A percentile compares a stretch with the other conserved stretches of the same genome.
Evolutionary conservation across 2,797 vertebrate genomes (phyloP).

Genomic region (Phataginus tricuspis): DNA sequence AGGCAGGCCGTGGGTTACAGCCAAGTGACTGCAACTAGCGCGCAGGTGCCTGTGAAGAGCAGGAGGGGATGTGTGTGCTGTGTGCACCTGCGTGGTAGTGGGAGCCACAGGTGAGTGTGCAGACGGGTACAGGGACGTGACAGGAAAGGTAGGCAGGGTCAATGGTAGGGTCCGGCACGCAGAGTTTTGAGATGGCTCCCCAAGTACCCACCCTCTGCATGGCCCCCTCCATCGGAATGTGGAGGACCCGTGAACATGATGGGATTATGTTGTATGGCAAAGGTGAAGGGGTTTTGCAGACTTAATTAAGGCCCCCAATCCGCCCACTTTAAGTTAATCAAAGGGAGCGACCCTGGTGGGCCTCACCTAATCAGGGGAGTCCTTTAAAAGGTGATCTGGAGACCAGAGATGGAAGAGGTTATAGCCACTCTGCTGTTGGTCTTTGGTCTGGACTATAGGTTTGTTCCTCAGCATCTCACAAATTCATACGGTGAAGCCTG

Average conservation of each 20-base stretch:
- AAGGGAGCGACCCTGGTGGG: neutral
- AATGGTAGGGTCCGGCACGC: neutral
- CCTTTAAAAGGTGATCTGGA: neutral
- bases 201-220: neutral
- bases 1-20: neutral
- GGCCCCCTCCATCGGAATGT: neutral
- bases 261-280: neutral
- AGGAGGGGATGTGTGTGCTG: neutral
- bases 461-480: neutral
- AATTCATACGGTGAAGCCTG: neutral
- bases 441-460: neutral
- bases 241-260: neutral
- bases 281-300: neutral
- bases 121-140: neutral
- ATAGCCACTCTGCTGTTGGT: neutral
- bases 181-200: neutral
- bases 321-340: neutral
- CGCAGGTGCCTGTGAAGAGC: neutral
- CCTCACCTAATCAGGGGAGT: neutral
- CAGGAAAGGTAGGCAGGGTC: neutral
- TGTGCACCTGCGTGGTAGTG: neutral
- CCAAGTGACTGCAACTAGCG: neutral
- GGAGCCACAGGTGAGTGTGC: neutral
- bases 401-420: neutral
- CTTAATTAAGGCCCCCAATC: neutral